These are phyloP conservation scores for Ctenopoma kingsleyae DNA, from an alignment of 2,797 vertebrate genomes.

Conservation along the genomic window DNA sequence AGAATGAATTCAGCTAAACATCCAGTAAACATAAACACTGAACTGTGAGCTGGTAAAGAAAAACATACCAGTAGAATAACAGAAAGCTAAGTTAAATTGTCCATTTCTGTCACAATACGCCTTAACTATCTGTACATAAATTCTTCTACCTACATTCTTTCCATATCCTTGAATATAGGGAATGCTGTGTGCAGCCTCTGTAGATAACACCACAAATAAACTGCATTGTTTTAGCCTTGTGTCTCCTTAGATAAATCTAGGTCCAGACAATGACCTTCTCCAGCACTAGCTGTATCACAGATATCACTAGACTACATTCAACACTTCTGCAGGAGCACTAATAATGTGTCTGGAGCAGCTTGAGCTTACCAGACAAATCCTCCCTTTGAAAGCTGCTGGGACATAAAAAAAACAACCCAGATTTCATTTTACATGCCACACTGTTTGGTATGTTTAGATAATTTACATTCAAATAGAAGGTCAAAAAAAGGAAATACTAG, in stretches of 20 bases:
- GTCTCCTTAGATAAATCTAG: constrained; percentile 14
- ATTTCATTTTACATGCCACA: constrained; percentile 54
- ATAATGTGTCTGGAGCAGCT: constrained; percentile 34
- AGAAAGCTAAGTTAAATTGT: constrained; percentile 5
- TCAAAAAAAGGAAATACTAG: constrained; percentile 17
- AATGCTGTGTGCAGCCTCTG: constrained; percentile 1
- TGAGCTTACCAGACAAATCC: constrained; percentile 72
- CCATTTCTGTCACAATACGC: neutral
- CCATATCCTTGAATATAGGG: neutral
- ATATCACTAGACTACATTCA: constrained; percentile 13
- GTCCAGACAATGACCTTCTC: constrained; percentile 2
- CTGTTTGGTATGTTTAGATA: neutral
- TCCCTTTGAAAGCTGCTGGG: constrained; percentile 66
- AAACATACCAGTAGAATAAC: neutral
- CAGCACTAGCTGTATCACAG: constrained; percentile 14
- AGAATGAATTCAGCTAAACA: constrained; percentile 26
- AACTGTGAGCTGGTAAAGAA: neutral
- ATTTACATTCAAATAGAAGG: neutral
- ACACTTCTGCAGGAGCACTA: constrained; percentile 23
- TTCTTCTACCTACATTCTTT: constrained; percentile 9
- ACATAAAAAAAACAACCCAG: constrained; percentile 61
- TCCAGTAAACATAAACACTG: neutral
- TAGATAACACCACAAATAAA: constrained; percentile 6
- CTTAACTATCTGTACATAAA: neutral
- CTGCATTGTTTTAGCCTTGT: neutral